phyloP scores from a whole-genome alignment of 2,888 invertebrate species.

The Trichopria drosophilae region DNA sequence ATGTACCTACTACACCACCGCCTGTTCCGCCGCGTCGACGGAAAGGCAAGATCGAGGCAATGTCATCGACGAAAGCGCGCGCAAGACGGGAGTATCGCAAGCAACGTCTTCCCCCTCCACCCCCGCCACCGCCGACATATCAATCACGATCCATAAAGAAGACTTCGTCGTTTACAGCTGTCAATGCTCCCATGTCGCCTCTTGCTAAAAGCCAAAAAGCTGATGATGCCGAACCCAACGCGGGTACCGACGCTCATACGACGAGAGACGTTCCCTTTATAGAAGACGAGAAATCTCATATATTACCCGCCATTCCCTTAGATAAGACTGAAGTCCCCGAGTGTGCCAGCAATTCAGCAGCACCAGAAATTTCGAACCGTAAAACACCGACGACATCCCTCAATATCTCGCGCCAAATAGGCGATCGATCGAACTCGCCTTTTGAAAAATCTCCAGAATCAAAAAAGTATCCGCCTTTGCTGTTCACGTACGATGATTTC shows the following conservation, averaged over 20 bases:
- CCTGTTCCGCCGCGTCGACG: conserved; percentile 54
- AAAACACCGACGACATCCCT: too few species aligned
- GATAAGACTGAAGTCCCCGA: too few species aligned
- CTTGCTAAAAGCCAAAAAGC: conserved; percentile 29
- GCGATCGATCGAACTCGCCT: conserved; percentile 9
- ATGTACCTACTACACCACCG: conserved; percentile 42
- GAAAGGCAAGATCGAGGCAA: conserved; percentile 42
- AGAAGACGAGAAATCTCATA: too few species aligned
- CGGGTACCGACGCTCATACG: too few species aligned
- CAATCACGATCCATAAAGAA: conserved; percentile 22
- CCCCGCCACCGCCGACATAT: conserved; percentile 33
- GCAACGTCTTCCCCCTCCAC: conserved; percentile 34
- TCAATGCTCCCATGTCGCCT: conserved; percentile 16
- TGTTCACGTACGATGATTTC: conserved; percentile 52
- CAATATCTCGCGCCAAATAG: too few species aligned
- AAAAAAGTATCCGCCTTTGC: conserved; percentile 43
- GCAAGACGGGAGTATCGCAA: conserved; percentile 33
- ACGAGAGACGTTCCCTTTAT: too few species aligned
- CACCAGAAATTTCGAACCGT: too few species aligned
- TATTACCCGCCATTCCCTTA: too few species aligned
- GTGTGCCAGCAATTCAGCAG: too few species aligned
- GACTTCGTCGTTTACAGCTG: conserved; percentile 13
- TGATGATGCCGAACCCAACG: background rate
- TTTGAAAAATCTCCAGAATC: conserved; percentile 25
- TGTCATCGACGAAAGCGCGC: conserved; percentile 28